These are phyloP conservation scores for Rhincodon typus DNA, from an alignment of 2,797 vertebrate genomes.

Conservation along the genomic window DNA sequence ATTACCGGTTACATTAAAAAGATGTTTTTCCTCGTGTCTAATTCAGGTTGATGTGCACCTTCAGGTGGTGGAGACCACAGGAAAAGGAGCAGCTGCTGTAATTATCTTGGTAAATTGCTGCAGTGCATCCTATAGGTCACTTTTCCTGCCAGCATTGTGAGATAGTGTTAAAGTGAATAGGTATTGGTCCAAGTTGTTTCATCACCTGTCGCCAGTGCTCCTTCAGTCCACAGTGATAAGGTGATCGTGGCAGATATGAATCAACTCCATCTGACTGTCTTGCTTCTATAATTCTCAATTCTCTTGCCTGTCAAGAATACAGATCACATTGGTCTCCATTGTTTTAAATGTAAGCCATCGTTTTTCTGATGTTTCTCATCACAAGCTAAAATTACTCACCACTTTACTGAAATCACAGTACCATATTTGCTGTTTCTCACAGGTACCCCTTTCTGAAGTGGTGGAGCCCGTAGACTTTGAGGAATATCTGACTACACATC, in stretches of 20 bases:
- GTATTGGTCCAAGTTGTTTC: no score
- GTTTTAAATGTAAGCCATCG: background rate
- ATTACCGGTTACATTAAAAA: background rate
- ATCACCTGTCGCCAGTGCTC: background rate
- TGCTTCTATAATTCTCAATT: background rate
- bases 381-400: background rate
- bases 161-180: background rate
- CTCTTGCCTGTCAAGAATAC: background rate
- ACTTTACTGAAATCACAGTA: background rate
- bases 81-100: background rate
- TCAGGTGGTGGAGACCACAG: background rate
- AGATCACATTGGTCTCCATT: background rate
- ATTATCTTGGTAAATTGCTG: background rate
- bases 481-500: slow-evolving; percentile 73
- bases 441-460: slow-evolving; percentile 81
- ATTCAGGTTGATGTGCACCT: background rate
- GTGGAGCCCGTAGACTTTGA: slow-evolving; percentile 83
- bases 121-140: background rate
- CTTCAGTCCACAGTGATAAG: background rate
- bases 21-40: background rate
- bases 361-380: background rate
- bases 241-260: background rate
- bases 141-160: no score
- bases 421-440: background rate
- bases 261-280: background rate